Evolutionary conservation across 1,140 invertebrate species (phyloP).

Genomic region (Lucilia sericata): DNA sequence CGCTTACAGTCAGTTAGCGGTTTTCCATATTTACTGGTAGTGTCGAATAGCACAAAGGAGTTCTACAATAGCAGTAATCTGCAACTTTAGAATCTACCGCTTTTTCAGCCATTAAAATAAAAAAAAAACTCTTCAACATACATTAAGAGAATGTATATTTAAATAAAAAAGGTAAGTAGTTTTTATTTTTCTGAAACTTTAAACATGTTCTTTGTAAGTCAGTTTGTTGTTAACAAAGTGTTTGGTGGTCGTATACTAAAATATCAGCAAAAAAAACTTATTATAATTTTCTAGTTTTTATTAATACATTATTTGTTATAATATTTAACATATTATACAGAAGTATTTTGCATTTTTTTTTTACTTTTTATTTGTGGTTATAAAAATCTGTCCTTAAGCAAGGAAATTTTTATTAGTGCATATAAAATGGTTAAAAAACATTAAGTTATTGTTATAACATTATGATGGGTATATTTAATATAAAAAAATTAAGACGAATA

Average conservation of each 20-base stretch:
- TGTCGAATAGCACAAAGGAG: not conserved
- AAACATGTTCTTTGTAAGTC: too few relatives aligned
- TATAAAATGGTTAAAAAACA: conserved; percentile 4
- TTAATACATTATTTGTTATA: not conserved
- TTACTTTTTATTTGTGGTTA: not conserved
- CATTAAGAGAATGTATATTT: not conserved
- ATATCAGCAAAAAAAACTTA: not conserved
- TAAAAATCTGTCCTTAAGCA: conserved; percentile 16
- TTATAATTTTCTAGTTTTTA: not conserved
- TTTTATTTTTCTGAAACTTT: too few relatives aligned
- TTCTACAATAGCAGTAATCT: not conserved
- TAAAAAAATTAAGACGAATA: too few relatives aligned
- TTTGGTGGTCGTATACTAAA: not conserved
- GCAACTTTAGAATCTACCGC: not conserved
- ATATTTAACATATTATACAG: not conserved
- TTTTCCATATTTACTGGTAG: not conserved
- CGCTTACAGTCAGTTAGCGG: not conserved
- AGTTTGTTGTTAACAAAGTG: not conserved
- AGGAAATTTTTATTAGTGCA: not conserved
- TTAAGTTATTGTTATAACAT: not conserved
- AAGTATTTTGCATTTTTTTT: not conserved
- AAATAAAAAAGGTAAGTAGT: not conserved
- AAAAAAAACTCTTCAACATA: not conserved
- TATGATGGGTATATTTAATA: not conserved
- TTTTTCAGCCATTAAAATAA: not conserved